These are phyloP conservation scores for Leucoma salicis DNA, from an alignment of 2,888 invertebrate species.

Conservation along the genomic window DNA sequence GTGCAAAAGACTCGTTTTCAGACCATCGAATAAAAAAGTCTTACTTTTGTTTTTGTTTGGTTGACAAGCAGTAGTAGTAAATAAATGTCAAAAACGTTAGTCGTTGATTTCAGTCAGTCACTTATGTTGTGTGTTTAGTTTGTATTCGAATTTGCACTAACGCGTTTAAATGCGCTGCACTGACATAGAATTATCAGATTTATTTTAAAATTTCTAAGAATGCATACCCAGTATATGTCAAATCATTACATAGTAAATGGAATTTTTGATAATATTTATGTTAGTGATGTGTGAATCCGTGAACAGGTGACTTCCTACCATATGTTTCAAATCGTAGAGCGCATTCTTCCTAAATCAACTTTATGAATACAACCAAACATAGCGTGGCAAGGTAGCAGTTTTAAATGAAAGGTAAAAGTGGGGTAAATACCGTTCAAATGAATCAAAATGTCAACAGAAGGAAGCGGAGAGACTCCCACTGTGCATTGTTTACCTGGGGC, in stretches of 20 bases:
- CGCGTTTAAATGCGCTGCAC: constrained; percentile 53
- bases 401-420: constrained; percentile 74
- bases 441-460: constrained; percentile 86
- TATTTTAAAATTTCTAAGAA: constrained; percentile 33
- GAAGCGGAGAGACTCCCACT: constrained; percentile 82
- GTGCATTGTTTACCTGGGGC: constrained; percentile 76
- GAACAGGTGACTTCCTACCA: constrained; percentile 74
- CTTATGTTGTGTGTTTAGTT: constrained; percentile 47
- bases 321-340: constrained; percentile 65
- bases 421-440: constrained; percentile 77
- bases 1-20: no score
- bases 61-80: background rate
- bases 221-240: constrained; percentile 33
- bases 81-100: constrained; percentile 17
- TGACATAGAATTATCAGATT: constrained; percentile 39
- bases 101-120: constrained; percentile 40
- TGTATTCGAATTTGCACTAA: constrained; percentile 50
- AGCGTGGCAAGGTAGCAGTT: constrained; percentile 48
- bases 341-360: constrained; percentile 42
- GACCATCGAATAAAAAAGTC: no score
- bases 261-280: constrained; percentile 40
- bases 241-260: constrained; percentile 41
- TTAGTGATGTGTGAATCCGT: constrained; percentile 65
- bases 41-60: no score
- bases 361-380: constrained; percentile 40